Conservation (phyloP, 2,797 vertebrate genomes). For the Erethizon dorsatum region DNA sequence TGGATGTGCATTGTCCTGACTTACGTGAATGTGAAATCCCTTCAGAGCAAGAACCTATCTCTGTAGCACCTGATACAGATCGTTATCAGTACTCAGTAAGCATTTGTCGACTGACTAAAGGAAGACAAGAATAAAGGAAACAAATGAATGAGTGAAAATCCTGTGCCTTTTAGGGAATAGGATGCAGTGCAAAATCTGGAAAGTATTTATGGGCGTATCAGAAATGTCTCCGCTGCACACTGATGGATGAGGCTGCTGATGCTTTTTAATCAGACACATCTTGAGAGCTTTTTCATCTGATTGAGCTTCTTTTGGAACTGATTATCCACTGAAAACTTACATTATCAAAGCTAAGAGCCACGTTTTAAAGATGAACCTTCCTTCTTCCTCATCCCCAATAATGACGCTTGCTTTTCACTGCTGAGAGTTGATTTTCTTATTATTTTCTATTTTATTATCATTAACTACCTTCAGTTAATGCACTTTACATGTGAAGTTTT, state of each 20-base stretch:
- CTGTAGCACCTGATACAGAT: not conserved
- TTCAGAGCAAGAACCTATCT: not conserved
- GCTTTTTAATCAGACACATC: conserved; percentile 77
- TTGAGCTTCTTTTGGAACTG: conserved; percentile 76
- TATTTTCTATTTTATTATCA: conserved; percentile 28
- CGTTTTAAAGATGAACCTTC: conserved; percentile 57
- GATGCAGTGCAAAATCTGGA: conserved; percentile 60
- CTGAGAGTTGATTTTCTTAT: conserved; percentile 48
- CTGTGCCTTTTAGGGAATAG: not conserved
- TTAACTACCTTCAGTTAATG: not conserved
- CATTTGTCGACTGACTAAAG: not conserved
- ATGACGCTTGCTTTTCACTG: not conserved
- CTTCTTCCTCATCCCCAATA: not conserved
- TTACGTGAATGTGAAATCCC: not conserved
- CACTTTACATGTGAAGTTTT: not conserved
- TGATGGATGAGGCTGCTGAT: conserved; percentile 75
- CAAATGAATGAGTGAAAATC: conserved; percentile 22
- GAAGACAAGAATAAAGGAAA: not conserved
- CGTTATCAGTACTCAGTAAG: not conserved
- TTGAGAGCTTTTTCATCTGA: conserved; percentile 75
- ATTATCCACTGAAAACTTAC: conserved; percentile 75
- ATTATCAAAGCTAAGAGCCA: conserved; percentile 75
- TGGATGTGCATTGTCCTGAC: not conserved
- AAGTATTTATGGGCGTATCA: conserved; percentile 51
- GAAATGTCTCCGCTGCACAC: conserved; percentile 52